Base-by-base conservation (phyloP, 2,797 vertebrate genomes). In the Heterohyrax brucei region DNA sequence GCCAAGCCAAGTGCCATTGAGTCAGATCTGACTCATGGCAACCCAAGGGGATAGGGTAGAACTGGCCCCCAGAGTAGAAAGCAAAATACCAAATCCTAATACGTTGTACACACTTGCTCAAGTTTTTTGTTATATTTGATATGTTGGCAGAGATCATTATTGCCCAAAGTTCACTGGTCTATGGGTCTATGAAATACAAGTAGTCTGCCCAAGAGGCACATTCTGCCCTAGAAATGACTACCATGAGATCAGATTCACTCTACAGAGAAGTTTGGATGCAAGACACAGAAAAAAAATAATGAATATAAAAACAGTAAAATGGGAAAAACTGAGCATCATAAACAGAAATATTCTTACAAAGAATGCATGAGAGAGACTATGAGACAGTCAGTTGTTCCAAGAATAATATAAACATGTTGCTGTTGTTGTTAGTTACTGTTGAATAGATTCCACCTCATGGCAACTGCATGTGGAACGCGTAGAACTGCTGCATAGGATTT, bases 251-350 rank as follows among this genome's bases (percentile, higher is more conserved):
- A 62, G 0, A 28, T 8, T 64, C 14, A 24, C n/a, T 39, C 28
- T 64, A 21, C 33, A 56, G 44, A 16, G 12, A 1, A 19, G 21
- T 72, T 10, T 2, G 39, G 39, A 6, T 7, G 16, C 10, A n/a
- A 53, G 19, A 13, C 1, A 33, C 4, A 68, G 28, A 50, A 39
- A 73, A 39, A 46, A 56, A 18, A 66, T 9, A 50, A 48, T 1
- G 12, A 50, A 48, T 1, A 0, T 1, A 2, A 1, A 3, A 26
- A 39, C 81, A 28, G 4, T 44, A 53, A 53, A 46, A 4, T 0
- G 22, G 28, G 26, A 3, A 19, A 73, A 21, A 9, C 3, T 18
- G 44, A 4, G 5, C 46, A 70, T 28, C 18, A 28, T 7, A 62
- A 66, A 26, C 50, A 82, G 44, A 24, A 22, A 24, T 50, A 21